Conservation (phyloP, 2,797 vertebrate species). For the Sylvia borin region DNA sequence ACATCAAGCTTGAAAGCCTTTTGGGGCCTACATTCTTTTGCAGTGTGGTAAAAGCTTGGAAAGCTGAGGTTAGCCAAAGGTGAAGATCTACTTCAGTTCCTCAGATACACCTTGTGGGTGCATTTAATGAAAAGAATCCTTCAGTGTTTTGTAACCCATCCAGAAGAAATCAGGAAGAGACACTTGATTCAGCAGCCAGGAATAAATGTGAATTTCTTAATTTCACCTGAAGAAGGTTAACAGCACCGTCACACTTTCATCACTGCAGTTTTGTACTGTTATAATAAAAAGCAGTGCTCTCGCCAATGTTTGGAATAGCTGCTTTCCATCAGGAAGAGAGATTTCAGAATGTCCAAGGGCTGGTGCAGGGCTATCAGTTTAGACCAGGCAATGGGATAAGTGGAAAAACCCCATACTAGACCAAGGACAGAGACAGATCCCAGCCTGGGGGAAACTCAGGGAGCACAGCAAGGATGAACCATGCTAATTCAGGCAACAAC, state of each 20-base stretch:
- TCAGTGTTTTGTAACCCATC: not conserved
- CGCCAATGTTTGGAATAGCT: not conserved
- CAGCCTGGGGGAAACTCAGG: not conserved
- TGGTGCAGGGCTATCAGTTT: not conserved
- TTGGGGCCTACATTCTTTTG: not conserved
- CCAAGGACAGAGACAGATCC: not conserved
- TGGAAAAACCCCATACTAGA: not conserved
- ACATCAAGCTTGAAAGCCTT: not conserved
- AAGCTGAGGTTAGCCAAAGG: not conserved
- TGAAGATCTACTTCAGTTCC: not conserved
- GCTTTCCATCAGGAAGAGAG: not conserved
- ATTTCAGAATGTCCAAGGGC: not conserved
- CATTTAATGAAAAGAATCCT: not conserved
- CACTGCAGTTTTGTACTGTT: not conserved
- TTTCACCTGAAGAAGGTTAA: not conserved
- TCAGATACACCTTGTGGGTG: not conserved
- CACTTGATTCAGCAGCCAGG: not conserved
- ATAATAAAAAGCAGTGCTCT: not conserved
- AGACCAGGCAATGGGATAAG: not conserved
- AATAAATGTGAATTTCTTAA: not conserved
- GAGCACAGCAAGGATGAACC: not conserved
- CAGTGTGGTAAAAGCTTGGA: slow-evolving; percentile 6
- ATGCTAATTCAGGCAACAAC: rapidly evolving
- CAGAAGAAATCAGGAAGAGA: not conserved
- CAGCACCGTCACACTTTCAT: not conserved